phyloP scores from a whole-genome alignment of 1,140 invertebrate genomes.

The Holotrichia oblita region DNA sequence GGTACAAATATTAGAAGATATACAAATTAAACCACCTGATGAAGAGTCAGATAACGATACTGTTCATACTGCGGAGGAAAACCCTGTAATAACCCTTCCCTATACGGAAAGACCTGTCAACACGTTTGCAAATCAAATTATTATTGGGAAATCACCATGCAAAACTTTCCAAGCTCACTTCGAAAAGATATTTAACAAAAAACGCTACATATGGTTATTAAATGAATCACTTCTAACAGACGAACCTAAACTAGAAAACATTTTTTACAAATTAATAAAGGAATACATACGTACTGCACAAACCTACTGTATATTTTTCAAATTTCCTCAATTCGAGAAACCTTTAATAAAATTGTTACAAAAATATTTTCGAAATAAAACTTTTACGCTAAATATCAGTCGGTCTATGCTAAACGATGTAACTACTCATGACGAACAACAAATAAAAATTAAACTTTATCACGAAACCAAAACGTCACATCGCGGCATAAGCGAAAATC shows the following conservation, averaged over 20 bases:
- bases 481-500: constrained; percentile 58
- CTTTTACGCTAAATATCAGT: background rate
- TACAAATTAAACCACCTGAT: no score
- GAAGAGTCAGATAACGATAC: background rate
- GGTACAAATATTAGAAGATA: no score
- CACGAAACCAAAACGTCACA: constrained; percentile 56
- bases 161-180: constrained; percentile 14
- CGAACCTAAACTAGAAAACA: background rate
- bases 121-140: constrained; percentile 14
- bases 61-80: background rate
- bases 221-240: background rate
- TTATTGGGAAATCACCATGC: constrained; percentile 8
- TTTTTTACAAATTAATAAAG: constrained; percentile 32
- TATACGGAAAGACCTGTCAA: background rate
- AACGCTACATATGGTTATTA: constrained; percentile 8
- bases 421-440: background rate
- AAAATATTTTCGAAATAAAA: constrained; percentile 25
- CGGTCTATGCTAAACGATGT: constrained; percentile 2
- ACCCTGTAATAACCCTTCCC: constrained; percentile 5
- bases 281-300: constrained; percentile 8
- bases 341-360: constrained; percentile 25
- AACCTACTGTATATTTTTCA: constrained; percentile 36
- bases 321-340: background rate
- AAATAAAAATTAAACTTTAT: constrained; percentile 44
- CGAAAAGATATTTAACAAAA: constrained; percentile 27